phyloP scores from a whole-genome alignment of 2,888 invertebrate species.

The Atrina japonica region DNA sequence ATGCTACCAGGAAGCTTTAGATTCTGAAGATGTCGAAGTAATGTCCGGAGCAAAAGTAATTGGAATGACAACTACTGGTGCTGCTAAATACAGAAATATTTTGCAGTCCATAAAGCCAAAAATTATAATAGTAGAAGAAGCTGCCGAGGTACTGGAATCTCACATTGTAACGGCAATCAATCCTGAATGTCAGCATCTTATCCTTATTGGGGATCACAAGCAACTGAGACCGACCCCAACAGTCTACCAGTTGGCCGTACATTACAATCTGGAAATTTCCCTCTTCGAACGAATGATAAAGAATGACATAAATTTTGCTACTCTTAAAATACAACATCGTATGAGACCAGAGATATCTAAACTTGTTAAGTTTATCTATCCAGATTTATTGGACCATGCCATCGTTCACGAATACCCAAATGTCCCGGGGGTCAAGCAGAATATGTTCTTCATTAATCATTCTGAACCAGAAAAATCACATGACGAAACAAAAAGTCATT shows the following conservation, averaged over 20 bases:
- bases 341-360: constrained; percentile 72
- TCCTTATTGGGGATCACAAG: constrained; percentile 91
- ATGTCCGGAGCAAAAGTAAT: constrained; percentile 68
- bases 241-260: constrained; percentile 85
- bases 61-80: constrained; percentile 79
- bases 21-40: constrained; percentile 69
- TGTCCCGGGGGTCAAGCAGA: constrained; percentile 57
- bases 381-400: constrained; percentile 59
- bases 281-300: constrained; percentile 90
- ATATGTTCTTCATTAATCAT: constrained; percentile 70
- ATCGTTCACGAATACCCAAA: constrained; percentile 50
- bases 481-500: constrained; percentile 59
- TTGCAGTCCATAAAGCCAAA: constrained; percentile 73
- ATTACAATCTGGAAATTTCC: constrained; percentile 88
- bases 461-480: constrained; percentile 47
- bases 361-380: constrained; percentile 65
- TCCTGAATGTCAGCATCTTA: constrained; percentile 87
- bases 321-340: constrained; percentile 84
- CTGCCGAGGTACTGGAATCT: constrained; percentile 91
- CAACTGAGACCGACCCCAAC: constrained; percentile 89
- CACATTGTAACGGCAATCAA: constrained; percentile 90
- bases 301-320: constrained; percentile 84
- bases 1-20: constrained; percentile 52
- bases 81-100: constrained; percentile 65
- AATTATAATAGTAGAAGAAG: constrained; percentile 89